Percentiles rank a stretch among this genome's conserved stretches.
phyloP scores from a whole-genome alignment of 2,113 vertebrate genomes.

The Pogona vitticeps region DNA sequence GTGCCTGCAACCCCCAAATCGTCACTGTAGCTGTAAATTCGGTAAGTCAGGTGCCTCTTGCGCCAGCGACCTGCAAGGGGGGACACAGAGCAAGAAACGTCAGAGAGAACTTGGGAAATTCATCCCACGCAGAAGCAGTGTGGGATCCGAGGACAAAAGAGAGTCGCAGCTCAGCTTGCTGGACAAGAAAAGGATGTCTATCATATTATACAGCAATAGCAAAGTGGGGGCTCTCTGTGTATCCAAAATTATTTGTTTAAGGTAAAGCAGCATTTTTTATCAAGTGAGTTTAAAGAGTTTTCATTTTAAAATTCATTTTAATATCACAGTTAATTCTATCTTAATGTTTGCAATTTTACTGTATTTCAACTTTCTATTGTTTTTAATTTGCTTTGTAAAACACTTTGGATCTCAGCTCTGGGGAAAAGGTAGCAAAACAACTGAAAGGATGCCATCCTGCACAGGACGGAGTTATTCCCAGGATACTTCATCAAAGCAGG shows the following conservation, averaged over 20 bases:
- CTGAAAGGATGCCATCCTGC: background rate
- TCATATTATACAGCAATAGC: background rate
- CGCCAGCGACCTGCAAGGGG: slow-evolving; percentile 82
- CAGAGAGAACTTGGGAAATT: no score
- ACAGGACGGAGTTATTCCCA: background rate
- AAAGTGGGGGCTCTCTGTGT: background rate
- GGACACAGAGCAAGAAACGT: background rate
- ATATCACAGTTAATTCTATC: no score
- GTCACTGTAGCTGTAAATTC: slow-evolving; percentile 82
- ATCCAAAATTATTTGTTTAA: no score
- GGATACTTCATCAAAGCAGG: no score
- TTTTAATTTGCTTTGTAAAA: no score
- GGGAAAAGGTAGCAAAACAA: no score
- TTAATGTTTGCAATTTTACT: no score
- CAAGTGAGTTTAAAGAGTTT: no score
- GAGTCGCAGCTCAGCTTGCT: background rate
- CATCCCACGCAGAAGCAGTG: background rate
- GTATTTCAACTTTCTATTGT: no score
- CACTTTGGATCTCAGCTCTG: no score
- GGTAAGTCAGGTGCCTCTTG: slow-evolving; percentile 84
- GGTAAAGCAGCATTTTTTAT: no score
- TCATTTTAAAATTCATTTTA: no score
- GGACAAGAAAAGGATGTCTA: background rate
- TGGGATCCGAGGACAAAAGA: background rate
- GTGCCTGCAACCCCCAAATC: slow-evolving; percentile 74